phyloP scores from a whole-genome alignment of 1,140 invertebrate genomes.

The Microplitis mediator region DNA sequence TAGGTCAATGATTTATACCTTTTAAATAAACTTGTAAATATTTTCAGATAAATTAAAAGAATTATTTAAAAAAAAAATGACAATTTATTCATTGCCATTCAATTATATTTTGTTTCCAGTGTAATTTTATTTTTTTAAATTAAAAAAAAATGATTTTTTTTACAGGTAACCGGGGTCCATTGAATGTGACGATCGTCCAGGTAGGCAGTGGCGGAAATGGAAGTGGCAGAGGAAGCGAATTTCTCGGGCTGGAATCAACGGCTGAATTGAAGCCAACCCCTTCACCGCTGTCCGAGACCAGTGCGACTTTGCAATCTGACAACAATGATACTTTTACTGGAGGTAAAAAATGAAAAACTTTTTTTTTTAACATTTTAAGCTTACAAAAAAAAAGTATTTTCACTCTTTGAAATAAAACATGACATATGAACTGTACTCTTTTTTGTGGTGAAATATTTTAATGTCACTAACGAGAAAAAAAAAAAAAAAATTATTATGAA shows the following conservation, averaged over 20 bases:
- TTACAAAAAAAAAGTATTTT: neutral
- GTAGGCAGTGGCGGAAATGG: conserved; percentile 45
- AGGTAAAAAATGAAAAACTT: conserved; percentile 38
- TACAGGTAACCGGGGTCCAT: conserved; percentile 55
- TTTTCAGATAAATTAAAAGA: neutral
- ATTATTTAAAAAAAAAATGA: conserved; percentile 1
- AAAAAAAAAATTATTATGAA: too few relatives aligned
- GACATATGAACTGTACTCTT: too few relatives aligned
- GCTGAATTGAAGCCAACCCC: conserved; percentile 48
- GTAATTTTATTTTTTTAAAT: neutral
- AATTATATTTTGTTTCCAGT: neutral
- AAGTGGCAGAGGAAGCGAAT: conserved; percentile 45
- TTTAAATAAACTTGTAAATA: neutral
- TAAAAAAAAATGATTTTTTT: conserved; percentile 24
- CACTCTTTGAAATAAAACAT: neutral
- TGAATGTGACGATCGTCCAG: conserved; percentile 55
- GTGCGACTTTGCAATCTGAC: conserved; percentile 49
- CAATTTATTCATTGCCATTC: neutral
- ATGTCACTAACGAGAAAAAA: too few relatives aligned
- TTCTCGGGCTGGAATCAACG: conserved; percentile 49
- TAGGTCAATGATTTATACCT: neutral
- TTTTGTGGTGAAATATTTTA: too few relatives aligned
- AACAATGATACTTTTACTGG: conserved; percentile 52
- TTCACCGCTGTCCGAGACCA: conserved; percentile 53
- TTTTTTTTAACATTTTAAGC: neutral